phyloP scores from a whole-genome alignment of 2,797 vertebrate genomes.

The Alca torda region DNA sequence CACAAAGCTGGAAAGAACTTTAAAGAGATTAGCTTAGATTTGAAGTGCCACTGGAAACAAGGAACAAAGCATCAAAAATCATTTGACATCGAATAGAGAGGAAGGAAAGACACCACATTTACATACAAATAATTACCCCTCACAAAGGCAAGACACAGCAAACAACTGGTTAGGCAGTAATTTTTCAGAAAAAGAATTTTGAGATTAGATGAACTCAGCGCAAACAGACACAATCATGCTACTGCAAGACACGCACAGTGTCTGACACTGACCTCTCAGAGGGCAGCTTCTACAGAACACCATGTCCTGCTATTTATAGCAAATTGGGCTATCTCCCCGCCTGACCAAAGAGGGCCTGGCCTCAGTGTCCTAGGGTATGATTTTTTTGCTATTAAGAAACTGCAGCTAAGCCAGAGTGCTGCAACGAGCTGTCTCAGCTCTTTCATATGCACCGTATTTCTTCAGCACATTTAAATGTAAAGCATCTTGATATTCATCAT shows the following conservation, averaged over 20 bases:
- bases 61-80: background rate
- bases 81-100: background rate
- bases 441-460: too few relatives aligned
- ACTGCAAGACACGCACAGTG: background rate
- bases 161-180: background rate
- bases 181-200: background rate
- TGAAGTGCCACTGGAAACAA: background rate
- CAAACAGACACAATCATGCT: background rate
- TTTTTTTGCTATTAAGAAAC: background rate
- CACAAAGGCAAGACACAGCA: background rate
- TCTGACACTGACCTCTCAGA: background rate
- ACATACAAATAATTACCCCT: background rate
- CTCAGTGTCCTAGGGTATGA: fast-evolving
- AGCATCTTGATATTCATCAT: background rate
- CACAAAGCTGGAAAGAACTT: background rate
- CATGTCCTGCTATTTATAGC: background rate
- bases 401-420: background rate
- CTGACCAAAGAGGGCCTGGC: background rate
- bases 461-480: background rate
- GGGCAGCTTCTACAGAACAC: background rate
- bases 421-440: background rate
- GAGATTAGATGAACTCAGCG: background rate
- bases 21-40: background rate
- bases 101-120: background rate
- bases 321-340: background rate